Evolutionary conservation across 2,888 invertebrate species (phyloP), one percentile per base, ranked within the genome.

Genomic region (Stenurella melanura): DNA sequence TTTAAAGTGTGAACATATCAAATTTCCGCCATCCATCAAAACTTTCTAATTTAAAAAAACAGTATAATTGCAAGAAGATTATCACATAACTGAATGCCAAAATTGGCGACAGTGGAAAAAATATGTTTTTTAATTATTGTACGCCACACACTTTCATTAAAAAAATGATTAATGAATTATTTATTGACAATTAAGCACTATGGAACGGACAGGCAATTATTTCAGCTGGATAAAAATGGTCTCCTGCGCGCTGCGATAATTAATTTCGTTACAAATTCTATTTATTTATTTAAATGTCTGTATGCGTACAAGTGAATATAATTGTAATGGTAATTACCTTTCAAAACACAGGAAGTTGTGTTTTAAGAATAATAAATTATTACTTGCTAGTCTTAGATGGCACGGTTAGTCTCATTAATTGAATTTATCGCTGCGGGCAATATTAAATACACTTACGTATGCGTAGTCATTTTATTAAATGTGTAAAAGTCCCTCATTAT

Each of bases 131-230:
- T 50, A 50, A 50, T 50, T 50, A 50, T 60, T 30, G 26, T 21
- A 60, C n/a, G 26, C n/a, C 6, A 15, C 30, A 60, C 21, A n/a
- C 30, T 21, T 60, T 60, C 21, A 60, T 60, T 26, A 60, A 60
- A 60, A 26, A 26, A 26, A 9, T 60, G 30, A 60, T 18, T 42
- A 19, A 64, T 38, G 17, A 42, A 64, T 38, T 10, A 64, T 30
- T 38, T 10, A 64, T 30, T 19, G 19, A 64, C 63, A 42, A 42
- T 50, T 50, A n/a, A 50, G 50, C 19, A 9, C 34, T 17, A 42
- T 21, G 64, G 64, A 42, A 64, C 5, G 42, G 64, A 42, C 64
- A 64, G n/a, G 38, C 21, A 38, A 64, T 64, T 64, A 64, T 15
- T 42, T 4, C 42, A 7, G 38, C 11, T 42, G 17, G 18, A 42